Percentiles rank a stretch among this genome's conserved stretches.
These are phyloP conservation scores for Rotaria sp. DNA, from an alignment of 2,888 invertebrate genomes.

Conservation along the genomic window DNA sequence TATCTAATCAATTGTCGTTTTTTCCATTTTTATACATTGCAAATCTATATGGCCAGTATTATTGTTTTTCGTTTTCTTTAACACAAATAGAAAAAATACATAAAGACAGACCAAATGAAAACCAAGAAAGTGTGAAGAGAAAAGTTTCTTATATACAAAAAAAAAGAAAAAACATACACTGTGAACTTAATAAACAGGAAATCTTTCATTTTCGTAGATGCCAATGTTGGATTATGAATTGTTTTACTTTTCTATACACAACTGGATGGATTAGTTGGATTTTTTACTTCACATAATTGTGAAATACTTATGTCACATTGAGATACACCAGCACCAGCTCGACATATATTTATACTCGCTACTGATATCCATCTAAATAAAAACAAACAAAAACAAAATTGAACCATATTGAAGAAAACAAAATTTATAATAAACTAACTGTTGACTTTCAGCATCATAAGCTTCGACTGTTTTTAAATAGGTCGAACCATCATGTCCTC, in stretches of 20 bases:
- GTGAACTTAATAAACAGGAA: not conserved
- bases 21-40: not conserved
- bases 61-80: not conserved
- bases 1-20: not conserved
- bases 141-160: not conserved
- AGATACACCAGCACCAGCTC: constrained; percentile 50
- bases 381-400: not conserved
- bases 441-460: constrained; percentile 1
- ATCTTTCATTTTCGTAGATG: not conserved
- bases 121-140: not conserved
- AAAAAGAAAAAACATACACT: not conserved
- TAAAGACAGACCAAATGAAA: not conserved
- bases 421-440: not conserved
- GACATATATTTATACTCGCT: constrained; percentile 55
- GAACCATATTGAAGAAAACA: not conserved
- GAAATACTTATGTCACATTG: constrained; percentile 24
- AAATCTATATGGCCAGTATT: not conserved
- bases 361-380: constrained; percentile 53
- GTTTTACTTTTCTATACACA: not conserved
- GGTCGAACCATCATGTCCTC: constrained; percentile 48
- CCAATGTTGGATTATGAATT: not conserved
- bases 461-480: constrained; percentile 44
- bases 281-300: not conserved
- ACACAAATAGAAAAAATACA: not conserved
- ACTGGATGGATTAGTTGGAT: constrained; percentile 9